These are phyloP conservation scores for Oeneis ivallda DNA, from an alignment of 2,888 invertebrate species.

Conservation along the genomic window DNA sequence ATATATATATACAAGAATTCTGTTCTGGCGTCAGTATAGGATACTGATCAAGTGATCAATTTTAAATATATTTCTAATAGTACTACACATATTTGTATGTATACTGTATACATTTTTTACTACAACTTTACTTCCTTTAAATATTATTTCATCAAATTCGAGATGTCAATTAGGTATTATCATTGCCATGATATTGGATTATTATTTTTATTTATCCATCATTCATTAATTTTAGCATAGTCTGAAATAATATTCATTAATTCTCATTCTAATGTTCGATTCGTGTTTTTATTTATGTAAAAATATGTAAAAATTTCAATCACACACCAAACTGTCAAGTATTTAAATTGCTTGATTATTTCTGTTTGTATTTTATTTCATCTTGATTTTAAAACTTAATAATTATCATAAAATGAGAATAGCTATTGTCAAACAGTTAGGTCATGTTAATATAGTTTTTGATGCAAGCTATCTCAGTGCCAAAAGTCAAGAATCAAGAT, in stretches of 20 bases:
- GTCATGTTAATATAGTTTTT: background rate
- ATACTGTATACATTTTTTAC: background rate
- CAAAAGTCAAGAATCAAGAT: no score
- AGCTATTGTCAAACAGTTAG: background rate
- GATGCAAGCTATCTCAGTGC: no score
- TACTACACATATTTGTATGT: background rate
- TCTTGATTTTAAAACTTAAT: constrained; percentile 6
- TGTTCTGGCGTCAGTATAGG: no score
- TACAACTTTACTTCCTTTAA: background rate
- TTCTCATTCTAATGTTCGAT: background rate
- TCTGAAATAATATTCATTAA: no score
- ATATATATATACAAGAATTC: no score
- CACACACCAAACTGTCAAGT: constrained; percentile 14
- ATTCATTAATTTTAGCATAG: background rate
- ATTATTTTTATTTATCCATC: background rate
- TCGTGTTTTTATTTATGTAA: background rate
- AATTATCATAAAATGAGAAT: background rate
- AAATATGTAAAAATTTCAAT: constrained; percentile 1
- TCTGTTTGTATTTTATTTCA: background rate
- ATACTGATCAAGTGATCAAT: no score
- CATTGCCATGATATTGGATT: background rate
- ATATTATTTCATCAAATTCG: background rate
- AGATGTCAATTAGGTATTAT: background rate
- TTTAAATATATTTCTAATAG: no score
- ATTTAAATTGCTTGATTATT: background rate